Evolutionary conservation across 2,888 invertebrate genomes (phyloP), one percentile per base, ranked within the genome.

Genomic region (Mythimna pallens): DNA sequence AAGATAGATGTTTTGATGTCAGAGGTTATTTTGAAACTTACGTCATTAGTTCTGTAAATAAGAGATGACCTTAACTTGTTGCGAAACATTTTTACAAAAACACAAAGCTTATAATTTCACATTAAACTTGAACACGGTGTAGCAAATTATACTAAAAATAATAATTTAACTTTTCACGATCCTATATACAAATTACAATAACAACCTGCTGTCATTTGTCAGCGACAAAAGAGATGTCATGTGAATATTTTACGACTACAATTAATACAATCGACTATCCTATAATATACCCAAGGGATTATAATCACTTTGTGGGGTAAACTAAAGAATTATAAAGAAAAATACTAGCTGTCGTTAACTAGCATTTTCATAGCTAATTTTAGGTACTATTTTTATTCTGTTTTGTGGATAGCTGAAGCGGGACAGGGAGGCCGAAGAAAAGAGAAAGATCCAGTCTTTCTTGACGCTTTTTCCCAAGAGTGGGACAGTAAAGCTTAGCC

Each of bases 21-120:
- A 67, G 43, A 74, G 76, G 78, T 80, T 83, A 84, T 75, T 74
- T 52, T 47, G 17, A 61, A 62, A 87, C 87, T 89, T 90, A 93
- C 93, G 85, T 92, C 91, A 83, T 88, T 84, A 64, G 83, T 86
- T 83, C 83, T 89, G 40, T 83, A 65, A 36, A 90, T 70, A 47
- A 90, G 66, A 54, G 82, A 85, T 55, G 86, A 71, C 80, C 85
- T 92, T 55, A 92, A 65, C 36, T 88, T 89, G 76, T 89, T 92
- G 64, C 94, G 90, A 85, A 93, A 90, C 94, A 94, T 94, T 62
- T 50, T 80, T 10, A 40, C 22, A 22, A 2, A 25, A 9, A 22
- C 22, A 52, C 65, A 14, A 36, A 68, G 7, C 17, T 62, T 50
- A 20, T 43, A 52, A 36, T 3, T 40, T 66, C 30, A 50, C 34